Conservation (phyloP, 2,797 vertebrate genomes). For the Phrynocephalus guinanensis region DNA sequence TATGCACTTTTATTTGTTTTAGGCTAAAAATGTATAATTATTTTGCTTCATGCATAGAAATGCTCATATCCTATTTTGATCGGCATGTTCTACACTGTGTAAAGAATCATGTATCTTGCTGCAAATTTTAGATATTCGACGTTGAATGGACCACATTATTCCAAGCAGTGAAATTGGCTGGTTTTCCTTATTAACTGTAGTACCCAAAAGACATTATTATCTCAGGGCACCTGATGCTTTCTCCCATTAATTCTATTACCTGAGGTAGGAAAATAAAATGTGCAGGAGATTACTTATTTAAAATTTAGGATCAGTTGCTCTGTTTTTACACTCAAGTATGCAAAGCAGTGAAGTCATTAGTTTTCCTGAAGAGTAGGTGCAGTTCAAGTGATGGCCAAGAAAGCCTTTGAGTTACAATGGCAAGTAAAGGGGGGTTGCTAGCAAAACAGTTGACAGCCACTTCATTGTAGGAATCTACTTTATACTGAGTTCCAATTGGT, state of each 20-base stretch:
- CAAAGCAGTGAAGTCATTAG: background rate
- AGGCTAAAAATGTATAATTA: constrained; percentile 53
- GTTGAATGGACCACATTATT: background rate
- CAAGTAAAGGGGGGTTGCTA: background rate
- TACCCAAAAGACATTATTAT: background rate
- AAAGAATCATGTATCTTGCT: background rate
- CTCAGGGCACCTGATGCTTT: background rate
- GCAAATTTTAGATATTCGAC: background rate
- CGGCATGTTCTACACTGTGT: background rate
- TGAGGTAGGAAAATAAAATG: background rate
- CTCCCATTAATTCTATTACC: background rate
- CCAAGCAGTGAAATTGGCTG: background rate
- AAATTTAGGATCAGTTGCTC: background rate
- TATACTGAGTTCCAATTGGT: no score
- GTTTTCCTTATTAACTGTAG: background rate
- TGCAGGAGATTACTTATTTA: background rate
- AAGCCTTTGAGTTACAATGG: background rate
- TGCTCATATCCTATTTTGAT: constrained; percentile 57
- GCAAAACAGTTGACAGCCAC: background rate
- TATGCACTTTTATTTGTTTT: constrained; percentile 34
- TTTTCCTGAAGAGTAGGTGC: background rate
- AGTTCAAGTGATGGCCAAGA: background rate
- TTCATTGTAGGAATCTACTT: background rate
- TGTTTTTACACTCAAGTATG: background rate
- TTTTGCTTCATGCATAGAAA: constrained; percentile 67